A percentile compares a stretch with the other conserved stretches of the same genome.
phyloP scores from a whole-genome alignment of 2,888 invertebrate species.

The Strigamia crassipes region DNA sequence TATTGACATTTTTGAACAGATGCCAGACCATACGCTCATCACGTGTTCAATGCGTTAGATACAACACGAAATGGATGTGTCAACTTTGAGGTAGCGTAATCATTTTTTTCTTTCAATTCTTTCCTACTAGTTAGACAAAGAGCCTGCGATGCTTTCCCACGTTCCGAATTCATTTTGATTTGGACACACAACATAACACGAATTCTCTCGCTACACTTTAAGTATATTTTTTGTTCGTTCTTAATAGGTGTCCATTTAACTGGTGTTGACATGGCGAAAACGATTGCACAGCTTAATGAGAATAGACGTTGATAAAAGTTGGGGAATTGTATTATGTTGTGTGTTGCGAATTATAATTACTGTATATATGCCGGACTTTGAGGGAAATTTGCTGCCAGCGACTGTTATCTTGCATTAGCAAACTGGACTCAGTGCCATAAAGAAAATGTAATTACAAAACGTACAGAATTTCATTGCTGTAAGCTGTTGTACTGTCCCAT shows the following conservation, averaged over 20 bases:
- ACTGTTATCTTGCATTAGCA: constrained; percentile 32
- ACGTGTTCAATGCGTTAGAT: constrained; percentile 61
- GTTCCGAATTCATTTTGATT: not conserved
- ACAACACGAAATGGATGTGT: constrained; percentile 60
- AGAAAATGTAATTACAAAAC: constrained; percentile 27
- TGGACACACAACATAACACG: too few relatives aligned
- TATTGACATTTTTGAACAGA: constrained; percentile 54
- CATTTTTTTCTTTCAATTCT: not conserved
- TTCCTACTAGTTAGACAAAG: not conserved
- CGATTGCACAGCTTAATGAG: not conserved
- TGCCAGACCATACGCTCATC: constrained; percentile 61
- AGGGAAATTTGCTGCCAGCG: constrained; percentile 25
- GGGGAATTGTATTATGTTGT: not conserved
- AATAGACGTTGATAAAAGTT: constrained; percentile 35
- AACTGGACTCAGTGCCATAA: constrained; percentile 2
- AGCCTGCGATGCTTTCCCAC: too few relatives aligned
- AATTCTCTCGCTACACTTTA: not conserved
- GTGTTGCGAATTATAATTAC: not conserved
- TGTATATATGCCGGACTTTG: constrained; percentile 18
- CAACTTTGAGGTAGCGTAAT: constrained; percentile 60
- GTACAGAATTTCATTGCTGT: constrained; percentile 11
- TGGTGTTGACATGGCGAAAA: not conserved
- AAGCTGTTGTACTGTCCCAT: not conserved
- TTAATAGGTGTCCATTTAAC: not conserved
- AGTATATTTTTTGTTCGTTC: not conserved